Conservation (phyloP, 2,113 vertebrate species). For the Spizaetus ornatus region DNA sequence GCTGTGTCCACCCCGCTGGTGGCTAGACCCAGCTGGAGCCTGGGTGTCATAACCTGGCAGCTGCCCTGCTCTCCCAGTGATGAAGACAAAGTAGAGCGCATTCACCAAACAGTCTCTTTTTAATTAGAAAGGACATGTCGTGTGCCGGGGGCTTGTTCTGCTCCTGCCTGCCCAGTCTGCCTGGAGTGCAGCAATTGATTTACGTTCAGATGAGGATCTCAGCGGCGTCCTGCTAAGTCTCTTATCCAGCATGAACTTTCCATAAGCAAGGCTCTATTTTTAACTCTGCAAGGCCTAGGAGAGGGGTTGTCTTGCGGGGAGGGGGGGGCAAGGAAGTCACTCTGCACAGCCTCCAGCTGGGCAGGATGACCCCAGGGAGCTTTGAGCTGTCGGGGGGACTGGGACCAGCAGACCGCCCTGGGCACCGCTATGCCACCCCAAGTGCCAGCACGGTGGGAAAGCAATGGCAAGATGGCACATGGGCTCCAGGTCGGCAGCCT, state of each 20-base stretch:
- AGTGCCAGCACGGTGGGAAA: not conserved
- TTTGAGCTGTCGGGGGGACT: rapidly evolving
- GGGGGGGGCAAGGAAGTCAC: not conserved
- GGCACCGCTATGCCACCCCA: not conserved
- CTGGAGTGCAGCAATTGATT: not conserved
- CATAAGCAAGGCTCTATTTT: slow-evolving; percentile 69
- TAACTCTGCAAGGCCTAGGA: slow-evolving; percentile 34
- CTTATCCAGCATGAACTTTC: slow-evolving; percentile 63
- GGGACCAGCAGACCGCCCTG: not conserved
- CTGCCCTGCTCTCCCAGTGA: not conserved
- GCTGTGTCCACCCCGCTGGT: not conserved
- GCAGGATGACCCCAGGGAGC: not conserved
- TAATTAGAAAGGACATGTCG: not conserved
- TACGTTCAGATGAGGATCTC: slow-evolving; percentile 34
- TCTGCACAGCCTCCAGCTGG: not conserved
- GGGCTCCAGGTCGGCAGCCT: not conserved
- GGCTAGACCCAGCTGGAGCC: not conserved
- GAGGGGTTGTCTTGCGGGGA: not conserved
- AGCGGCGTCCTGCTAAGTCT: not conserved
- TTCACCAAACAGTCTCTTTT: not conserved
- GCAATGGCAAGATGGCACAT: rapidly evolving
- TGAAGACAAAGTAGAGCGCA: not conserved
- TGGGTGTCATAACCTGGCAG: not conserved
- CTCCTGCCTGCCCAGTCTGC: not conserved
- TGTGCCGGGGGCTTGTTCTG: not conserved